Conservation (phyloP, 2,888 invertebrate species). For the Idaea straminata region DNA sequence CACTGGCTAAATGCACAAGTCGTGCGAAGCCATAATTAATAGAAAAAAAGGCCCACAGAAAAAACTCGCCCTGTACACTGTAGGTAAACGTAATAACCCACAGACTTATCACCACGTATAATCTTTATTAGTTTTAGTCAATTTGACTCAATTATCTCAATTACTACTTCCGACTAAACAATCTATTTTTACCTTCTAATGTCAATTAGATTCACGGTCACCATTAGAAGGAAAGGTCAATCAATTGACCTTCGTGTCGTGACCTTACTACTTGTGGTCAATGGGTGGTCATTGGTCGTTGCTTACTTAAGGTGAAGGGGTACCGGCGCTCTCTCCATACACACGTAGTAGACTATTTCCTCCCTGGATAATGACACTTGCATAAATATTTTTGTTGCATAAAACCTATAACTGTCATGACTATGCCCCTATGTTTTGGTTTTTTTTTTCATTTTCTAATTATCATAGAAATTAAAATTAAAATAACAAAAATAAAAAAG, state of each 20-base stretch:
- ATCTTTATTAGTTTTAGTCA: neutral
- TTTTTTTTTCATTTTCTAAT: too few species aligned
- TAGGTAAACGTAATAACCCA: neutral
- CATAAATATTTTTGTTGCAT: too few species aligned
- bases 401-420: too few species aligned
- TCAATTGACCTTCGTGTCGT: neutral
- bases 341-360: too few species aligned
- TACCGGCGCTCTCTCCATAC: too few species aligned
- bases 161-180: neutral
- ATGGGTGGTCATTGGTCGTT: neutral
- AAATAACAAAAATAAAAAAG: too few species aligned
- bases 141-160: neutral
- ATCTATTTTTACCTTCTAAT: neutral
- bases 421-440: too few species aligned
- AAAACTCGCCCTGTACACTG: neutral
- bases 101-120: neutral
- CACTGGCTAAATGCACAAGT: too few species aligned
- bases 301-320: neutral
- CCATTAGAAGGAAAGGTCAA: neutral
- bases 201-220: neutral
- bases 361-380: too few species aligned
- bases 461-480: too few species aligned
- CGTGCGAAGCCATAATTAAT: too few species aligned
- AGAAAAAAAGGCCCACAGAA: too few species aligned
- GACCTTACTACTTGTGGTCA: neutral